phyloP scores from a whole-genome alignment of 30 jellyfish, hydroid and myxozoan genomes.

The Aurelia sp. region DNA sequence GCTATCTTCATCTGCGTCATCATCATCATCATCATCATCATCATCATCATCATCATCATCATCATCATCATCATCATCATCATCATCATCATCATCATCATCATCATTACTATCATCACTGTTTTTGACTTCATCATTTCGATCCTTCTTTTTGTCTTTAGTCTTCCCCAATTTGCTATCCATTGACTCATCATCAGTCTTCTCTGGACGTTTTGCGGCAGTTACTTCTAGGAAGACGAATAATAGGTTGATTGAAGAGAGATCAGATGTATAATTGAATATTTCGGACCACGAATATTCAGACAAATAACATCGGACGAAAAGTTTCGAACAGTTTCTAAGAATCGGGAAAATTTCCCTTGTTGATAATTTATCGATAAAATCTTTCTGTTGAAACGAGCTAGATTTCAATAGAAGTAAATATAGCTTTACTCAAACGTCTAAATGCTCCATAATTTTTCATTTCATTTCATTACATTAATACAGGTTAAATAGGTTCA shows the following conservation, averaged over 20 bases:
- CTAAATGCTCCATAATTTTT: no score
- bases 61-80: not conserved
- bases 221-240: not conserved
- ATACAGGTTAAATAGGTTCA: no score
- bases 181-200: not conserved
- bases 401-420: no score
- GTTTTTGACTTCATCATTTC: slow-evolving; percentile 23
- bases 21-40: slow-evolving; percentile 37
- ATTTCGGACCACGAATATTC: no score
- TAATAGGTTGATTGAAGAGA: not conserved
- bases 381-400: no score
- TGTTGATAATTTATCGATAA: no score
- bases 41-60: no score
- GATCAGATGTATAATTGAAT: not conserved
- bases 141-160: not conserved
- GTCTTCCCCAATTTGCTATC: not conserved
- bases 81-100: slow-evolving; percentile 42
- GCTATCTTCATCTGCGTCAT: not conserved
- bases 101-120: slow-evolving; percentile 8
- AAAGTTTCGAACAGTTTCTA: no score
- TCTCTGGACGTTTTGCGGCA: not conserved
- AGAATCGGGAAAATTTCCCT: no score
- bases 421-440: no score
- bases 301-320: no score
- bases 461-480: no score